Evolutionary conservation across 2,888 invertebrate genomes (phyloP).

Genomic region (Ptilodon capucinus): DNA sequence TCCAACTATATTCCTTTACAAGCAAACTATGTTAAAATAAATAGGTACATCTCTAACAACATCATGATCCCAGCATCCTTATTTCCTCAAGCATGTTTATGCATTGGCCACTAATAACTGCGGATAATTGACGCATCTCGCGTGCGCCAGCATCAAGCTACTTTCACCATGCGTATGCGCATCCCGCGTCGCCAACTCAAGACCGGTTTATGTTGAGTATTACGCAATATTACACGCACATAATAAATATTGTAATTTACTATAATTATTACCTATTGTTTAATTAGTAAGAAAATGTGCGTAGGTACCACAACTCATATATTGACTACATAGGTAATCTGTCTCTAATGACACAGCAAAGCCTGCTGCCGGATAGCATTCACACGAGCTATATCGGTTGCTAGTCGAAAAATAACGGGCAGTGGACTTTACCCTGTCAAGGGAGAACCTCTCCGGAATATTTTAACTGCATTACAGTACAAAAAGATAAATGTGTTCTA

Average conservation of each 20-base stretch:
- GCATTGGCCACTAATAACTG: not conserved
- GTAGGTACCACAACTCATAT: too few species aligned
- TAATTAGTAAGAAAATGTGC: not conserved
- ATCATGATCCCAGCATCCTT: not conserved
- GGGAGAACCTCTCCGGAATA: too few species aligned
- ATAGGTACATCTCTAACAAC: not conserved
- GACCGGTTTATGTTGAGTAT: not conserved
- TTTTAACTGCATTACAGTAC: too few species aligned
- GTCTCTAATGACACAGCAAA: too few species aligned
- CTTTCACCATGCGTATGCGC: not conserved
- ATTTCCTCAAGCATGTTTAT: not conserved
- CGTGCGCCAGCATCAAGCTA: not conserved
- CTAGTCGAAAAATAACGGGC: too few species aligned
- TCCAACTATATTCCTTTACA: too few species aligned
- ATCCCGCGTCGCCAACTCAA: not conserved
- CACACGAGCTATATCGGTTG: too few species aligned
- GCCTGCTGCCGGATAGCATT: too few species aligned
- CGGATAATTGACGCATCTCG: not conserved
- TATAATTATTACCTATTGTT: not conserved
- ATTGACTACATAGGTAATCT: too few species aligned
- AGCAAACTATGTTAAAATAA: too few species aligned
- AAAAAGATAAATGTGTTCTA: too few species aligned
- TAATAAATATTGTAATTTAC: not conserved
- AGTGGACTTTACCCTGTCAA: too few species aligned
- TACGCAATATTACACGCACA: not conserved